Evolutionary conservation across 2,888 invertebrate genomes (phyloP), one percentile per base, ranked within the genome.

Genomic region (Eremobia ochroleuca): DNA sequence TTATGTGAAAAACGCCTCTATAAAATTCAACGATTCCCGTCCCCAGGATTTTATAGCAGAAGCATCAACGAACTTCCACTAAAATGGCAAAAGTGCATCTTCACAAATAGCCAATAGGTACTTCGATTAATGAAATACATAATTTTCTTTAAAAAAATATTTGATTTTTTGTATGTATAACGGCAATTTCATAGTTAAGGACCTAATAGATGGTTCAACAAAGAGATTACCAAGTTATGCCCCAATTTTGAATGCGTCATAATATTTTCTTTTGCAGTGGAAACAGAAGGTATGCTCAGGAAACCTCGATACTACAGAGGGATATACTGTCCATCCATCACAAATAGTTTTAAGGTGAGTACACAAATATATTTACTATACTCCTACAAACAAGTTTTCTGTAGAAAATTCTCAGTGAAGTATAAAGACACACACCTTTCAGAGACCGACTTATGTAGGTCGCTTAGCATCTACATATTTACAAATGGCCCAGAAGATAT

Each of bases 261-360:
- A 11, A 59, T 31, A 59, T 59, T 59, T 31, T 59, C 31, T 59
- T 8, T 59, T 59, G 18, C 31, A 73, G 96, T 92, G 74, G 90
- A 91, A 37, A 92, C 94, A 2, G 95, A 95, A 82, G 93, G 93
- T 67, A 94, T 96, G 87, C 98, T 99, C 92, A 98, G 98, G 91
- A 97, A 98, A 81, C 98, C 98, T 28, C 97, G 98, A 67, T 98
- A 98, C 92, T 98, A 98, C 94, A 98, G 98, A 93, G 99, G 99
- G 71, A 98, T 99, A 90, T 98, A 98, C 90, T 98, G 98, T 96
- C 99, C 99, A 6, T 98, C 98, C 40, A 96, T 99, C 73, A 98
- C 98, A 73, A 99, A 98, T 96, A 98, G 98, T 91, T 99, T 99
- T 96, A 98, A 98, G 94, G 97, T 96, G 90, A 90, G 88, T 80